These are phyloP conservation scores for Drosophila nigricruria DNA, from an alignment of 2,888 invertebrate genomes.

Conservation along the genomic window DNA sequence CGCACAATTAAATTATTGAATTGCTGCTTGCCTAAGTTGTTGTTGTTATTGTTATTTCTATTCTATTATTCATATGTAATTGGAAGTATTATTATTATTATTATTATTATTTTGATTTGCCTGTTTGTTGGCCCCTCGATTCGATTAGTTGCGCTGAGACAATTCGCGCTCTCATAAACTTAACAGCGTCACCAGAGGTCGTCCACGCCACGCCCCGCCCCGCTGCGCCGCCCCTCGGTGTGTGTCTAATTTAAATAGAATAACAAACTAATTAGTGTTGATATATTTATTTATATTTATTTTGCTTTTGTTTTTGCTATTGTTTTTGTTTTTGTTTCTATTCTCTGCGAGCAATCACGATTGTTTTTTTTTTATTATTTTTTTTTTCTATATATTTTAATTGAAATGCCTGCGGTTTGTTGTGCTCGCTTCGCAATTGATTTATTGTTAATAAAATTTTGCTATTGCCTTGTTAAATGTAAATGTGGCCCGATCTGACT, in stretches of 20 bases:
- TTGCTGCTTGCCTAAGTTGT: conserved; percentile 39
- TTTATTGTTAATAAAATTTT: conserved; percentile 76
- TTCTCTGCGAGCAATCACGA: conserved; percentile 57
- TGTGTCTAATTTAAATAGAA: conserved; percentile 67
- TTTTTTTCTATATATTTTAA: conserved; percentile 64
- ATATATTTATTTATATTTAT: conserved; percentile 35
- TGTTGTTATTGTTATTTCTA: neutral
- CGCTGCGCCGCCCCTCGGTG: neutral
- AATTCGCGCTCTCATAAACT: conserved; percentile 52
- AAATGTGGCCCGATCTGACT: conserved; percentile 59
- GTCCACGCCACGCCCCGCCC: neutral
- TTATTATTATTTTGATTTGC: conserved; percentile 32
- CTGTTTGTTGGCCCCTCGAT: conserved; percentile 19
- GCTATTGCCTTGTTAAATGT: conserved; percentile 65
- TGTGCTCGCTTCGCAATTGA: conserved; percentile 69
- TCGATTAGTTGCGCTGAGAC: conserved; percentile 53
- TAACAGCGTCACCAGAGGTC: conserved; percentile 44
- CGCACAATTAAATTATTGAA: conserved; percentile 61
- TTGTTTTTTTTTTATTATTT: conserved; percentile 48
- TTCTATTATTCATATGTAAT: conserved; percentile 42
- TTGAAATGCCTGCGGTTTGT: conserved; percentile 65
- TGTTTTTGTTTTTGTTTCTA: conserved; percentile 43
- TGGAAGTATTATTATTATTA: conserved; percentile 19
- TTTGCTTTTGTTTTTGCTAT: neutral
- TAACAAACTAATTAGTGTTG: conserved; percentile 78